These are phyloP conservation scores for Alectoris magna DNA, from an alignment of 2,797 vertebrate genomes.

Conservation along the genomic window DNA sequence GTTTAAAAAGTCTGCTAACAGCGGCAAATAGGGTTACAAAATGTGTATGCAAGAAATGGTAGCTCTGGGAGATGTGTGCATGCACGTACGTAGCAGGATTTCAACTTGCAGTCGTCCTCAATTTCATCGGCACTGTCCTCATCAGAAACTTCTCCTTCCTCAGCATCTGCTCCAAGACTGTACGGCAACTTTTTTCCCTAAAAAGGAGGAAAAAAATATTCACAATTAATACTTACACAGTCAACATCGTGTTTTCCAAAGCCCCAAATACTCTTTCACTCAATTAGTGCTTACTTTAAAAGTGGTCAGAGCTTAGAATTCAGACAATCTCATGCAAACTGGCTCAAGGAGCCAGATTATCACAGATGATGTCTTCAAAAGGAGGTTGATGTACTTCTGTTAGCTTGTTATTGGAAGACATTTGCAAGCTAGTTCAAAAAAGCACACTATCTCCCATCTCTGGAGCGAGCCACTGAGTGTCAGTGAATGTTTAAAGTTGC, in stretches of 20 bases:
- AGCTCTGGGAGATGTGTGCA: background rate
- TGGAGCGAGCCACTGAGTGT: background rate
- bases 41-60: background rate
- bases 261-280: background rate
- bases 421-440: background rate
- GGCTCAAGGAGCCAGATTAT: background rate
- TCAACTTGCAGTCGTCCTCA: conserved; percentile 97
- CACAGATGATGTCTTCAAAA: background rate
- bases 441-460: background rate
- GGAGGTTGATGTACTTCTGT: background rate
- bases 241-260: background rate
- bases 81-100: conserved; percentile 88
- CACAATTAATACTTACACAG: background rate
- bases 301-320: background rate
- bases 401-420: background rate
- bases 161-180: conserved; percentile 91
- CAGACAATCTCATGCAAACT: background rate
- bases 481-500: background rate
- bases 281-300: background rate
- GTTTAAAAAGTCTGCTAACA: background rate
- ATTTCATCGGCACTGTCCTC: conserved; percentile 99
- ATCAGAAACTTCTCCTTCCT: conserved; percentile 97
- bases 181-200: conserved; percentile 94
- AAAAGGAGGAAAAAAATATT: background rate
- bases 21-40: background rate